These are phyloP conservation scores for Eristalis arbustorum DNA, from an alignment of 2,888 invertebrate species.

Conservation along the genomic window DNA sequence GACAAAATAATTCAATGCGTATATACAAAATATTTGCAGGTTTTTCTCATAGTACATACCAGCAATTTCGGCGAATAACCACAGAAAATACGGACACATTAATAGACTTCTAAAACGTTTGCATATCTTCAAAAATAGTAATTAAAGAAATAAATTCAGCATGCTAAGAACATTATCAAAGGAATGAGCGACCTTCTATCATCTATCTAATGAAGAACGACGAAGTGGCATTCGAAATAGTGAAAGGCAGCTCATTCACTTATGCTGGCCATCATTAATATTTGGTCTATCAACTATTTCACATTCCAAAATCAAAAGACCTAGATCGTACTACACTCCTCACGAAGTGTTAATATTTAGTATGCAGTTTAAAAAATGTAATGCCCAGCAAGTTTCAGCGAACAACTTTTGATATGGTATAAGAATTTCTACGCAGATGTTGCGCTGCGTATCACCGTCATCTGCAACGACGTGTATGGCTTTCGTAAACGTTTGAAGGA, in stretches of 20 bases:
- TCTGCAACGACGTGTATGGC: conserved; percentile 38
- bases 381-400: not conserved
- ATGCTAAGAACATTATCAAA: not conserved
- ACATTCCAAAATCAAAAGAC: conserved; percentile 1
- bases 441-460: conserved; percentile 34
- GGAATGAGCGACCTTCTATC: not conserved
- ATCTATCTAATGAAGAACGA: not conserved
- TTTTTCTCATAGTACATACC: no score
- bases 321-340: not conserved
- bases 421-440: conserved; percentile 3
- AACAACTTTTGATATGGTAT: not conserved
- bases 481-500: conserved; percentile 49
- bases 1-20: no score
- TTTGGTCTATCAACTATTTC: not conserved
- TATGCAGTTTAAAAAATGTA: not conserved
- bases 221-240: conserved; percentile 19
- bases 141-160: no score
- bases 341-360: not conserved
- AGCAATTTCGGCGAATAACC: no score
- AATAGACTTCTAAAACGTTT: no score
- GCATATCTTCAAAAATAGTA: no score
- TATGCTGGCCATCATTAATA: not conserved
- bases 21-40: no score
- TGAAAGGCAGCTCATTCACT: conserved; percentile 46
- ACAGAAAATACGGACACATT: no score